Conservation (phyloP, 2,888 invertebrate species). For the Clusia tigrina region DNA sequence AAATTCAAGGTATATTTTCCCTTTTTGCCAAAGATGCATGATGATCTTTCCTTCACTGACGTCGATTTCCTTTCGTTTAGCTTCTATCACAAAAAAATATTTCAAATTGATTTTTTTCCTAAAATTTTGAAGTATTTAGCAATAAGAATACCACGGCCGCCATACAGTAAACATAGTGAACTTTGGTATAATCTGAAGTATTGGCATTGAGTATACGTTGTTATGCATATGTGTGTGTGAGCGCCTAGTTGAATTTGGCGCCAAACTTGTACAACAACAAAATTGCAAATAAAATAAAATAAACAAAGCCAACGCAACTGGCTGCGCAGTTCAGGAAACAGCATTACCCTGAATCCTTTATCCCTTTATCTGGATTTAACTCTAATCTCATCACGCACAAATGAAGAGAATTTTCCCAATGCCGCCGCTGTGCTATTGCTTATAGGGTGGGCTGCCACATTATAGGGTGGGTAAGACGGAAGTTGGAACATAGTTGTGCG, state of each 20-base stretch:
- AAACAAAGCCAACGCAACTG: background rate
- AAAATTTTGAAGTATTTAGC: too few relatives aligned
- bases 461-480: background rate
- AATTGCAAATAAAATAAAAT: too few relatives aligned
- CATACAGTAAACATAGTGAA: background rate
- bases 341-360: constrained; percentile 60
- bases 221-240: constrained; percentile 18
- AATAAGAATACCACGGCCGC: too few relatives aligned
- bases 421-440: background rate
- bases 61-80: too few relatives aligned
- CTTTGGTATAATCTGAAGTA: constrained; percentile 20
- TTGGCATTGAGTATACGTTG: background rate
- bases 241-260: constrained; percentile 51
- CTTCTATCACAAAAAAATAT: too few relatives aligned
- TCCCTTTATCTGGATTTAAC: constrained; percentile 66
- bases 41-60: too few relatives aligned
- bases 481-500: too few relatives aligned
- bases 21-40: too few relatives aligned
- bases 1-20: too few relatives aligned
- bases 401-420: constrained; percentile 58
- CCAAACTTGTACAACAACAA: constrained; percentile 48
- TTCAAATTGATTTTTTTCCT: too few relatives aligned
- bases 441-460: background rate
- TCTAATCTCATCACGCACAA: constrained; percentile 65
- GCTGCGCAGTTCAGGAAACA: constrained; percentile 30